Conservation (phyloP, 53 echinoderm and acorn worm species). For the Glandiceps talaboti region DNA sequence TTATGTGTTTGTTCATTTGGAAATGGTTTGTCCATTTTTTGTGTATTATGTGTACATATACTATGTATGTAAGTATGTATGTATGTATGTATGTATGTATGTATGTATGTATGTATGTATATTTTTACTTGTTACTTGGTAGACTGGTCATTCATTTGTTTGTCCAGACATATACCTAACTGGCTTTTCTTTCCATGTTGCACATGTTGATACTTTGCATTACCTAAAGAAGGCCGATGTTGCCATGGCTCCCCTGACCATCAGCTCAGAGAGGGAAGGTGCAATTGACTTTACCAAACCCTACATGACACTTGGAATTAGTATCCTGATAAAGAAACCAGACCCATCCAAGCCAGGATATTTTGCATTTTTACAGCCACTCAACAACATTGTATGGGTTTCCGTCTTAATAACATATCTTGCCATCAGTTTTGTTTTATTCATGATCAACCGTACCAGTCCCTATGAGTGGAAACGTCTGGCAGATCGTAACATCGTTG, state of each 20-base stretch:
- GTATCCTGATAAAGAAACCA: slow-evolving; percentile 96
- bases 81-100: slow-evolving; percentile 14
- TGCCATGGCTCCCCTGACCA: slow-evolving; percentile 85
- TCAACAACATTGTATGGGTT: slow-evolving; percentile 85
- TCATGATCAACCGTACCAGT: slow-evolving; percentile 87
- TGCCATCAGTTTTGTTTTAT: slow-evolving; percentile 81
- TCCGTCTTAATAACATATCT: slow-evolving; percentile 80
- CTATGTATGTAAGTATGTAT: slow-evolving; percentile 7
- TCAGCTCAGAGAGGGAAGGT: slow-evolving; percentile 72
- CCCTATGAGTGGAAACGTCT: slow-evolving; percentile 93
- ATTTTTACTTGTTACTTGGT: background rate
- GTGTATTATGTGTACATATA: background rate
- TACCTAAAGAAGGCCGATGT: slow-evolving; percentile 54
- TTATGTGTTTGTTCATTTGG: too few species aligned
- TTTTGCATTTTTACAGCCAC: slow-evolving; percentile 93
- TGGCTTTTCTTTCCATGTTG: background rate
- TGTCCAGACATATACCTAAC: too few species aligned
- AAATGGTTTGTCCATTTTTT: too few species aligned
- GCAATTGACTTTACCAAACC: slow-evolving; percentile 96
- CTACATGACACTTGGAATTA: slow-evolving; percentile 92
- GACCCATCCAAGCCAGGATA: slow-evolving; percentile 74
- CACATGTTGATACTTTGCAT: background rate
- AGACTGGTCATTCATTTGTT: too few species aligned
- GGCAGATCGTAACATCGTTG: background rate
- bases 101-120: slow-evolving; percentile 8